These are phyloP conservation scores for Drosophila heteroneura DNA, from an alignment of 2,888 invertebrate species.

Conservation along the genomic window DNA sequence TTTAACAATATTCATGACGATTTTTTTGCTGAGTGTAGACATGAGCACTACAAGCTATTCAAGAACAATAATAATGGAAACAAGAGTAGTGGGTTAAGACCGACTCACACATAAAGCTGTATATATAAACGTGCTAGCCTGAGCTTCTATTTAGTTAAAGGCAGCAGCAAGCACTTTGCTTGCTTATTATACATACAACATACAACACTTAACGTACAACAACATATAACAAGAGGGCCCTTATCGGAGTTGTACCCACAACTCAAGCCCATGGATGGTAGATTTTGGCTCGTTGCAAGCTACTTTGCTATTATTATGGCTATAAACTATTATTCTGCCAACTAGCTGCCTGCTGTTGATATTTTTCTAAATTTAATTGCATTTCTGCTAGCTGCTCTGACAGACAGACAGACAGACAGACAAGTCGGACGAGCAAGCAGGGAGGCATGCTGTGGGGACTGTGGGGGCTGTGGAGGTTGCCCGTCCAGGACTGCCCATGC, in stretches of 20 bases:
- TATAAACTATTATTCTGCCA: constrained; percentile 76
- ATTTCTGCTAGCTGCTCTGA: constrained; percentile 60
- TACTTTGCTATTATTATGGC: constrained; percentile 65
- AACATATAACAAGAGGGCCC: constrained; percentile 5
- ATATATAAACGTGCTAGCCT: constrained; percentile 37
- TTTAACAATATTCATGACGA: not conserved
- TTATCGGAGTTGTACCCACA: not conserved
- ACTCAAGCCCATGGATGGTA: constrained; percentile 5
- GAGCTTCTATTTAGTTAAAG: constrained; percentile 71
- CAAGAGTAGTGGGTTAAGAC: constrained; percentile 24
- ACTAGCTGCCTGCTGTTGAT: constrained; percentile 68
- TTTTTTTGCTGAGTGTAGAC: not conserved
- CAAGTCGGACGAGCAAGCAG: constrained; percentile 7
- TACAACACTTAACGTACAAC: constrained; percentile 4
- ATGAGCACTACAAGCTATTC: constrained; percentile 22
- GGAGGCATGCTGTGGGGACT: not conserved
- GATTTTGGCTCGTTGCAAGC: constrained; percentile 49
- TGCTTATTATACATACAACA: constrained; percentile 38
- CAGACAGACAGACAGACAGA: constrained; percentile 1
- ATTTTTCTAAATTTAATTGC: constrained; percentile 80
- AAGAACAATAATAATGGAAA: constrained; percentile 46
- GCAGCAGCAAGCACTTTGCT: constrained; percentile 68
- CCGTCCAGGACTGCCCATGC: constrained; percentile 19
- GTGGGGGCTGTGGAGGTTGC: not conserved
- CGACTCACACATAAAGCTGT: constrained; percentile 11